These are phyloP conservation scores for Bombus breviceps DNA, from an alignment of 1,140 invertebrate species.

Conservation along the genomic window DNA sequence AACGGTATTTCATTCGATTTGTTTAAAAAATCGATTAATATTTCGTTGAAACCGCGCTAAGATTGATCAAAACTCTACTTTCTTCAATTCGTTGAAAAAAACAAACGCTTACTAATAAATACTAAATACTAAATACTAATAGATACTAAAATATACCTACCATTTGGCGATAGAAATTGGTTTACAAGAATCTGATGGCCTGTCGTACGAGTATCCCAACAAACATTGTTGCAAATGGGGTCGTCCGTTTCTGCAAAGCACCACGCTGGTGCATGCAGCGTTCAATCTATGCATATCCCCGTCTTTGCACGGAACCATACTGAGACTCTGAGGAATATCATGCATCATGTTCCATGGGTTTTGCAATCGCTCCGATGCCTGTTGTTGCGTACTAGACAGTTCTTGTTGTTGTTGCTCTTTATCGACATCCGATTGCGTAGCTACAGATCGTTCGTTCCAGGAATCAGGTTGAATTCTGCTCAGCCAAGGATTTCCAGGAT, in stretches of 20 bases:
- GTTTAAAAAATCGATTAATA: neutral
- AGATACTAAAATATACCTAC: slow-evolving; percentile 51
- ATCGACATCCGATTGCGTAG: slow-evolving; percentile 44
- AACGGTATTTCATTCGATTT: no score
- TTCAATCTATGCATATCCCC: slow-evolving; percentile 73
- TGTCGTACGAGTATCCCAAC: slow-evolving; percentile 72
- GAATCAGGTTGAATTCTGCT: slow-evolving; percentile 26
- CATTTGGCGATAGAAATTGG: slow-evolving; percentile 74
- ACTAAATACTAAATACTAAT: no score
- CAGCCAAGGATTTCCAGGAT: slow-evolving; percentile 48
- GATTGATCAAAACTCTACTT: neutral
- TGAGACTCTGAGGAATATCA: slow-evolving; percentile 65
- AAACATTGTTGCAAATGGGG: slow-evolving; percentile 74
- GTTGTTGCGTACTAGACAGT: neutral
- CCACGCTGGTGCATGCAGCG: slow-evolving; percentile 73
- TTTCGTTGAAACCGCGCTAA: neutral
- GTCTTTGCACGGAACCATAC: slow-evolving; percentile 65
- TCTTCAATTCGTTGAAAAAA: neutral
- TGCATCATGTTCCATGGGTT: slow-evolving; percentile 69
- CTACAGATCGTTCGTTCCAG: slow-evolving; percentile 53
- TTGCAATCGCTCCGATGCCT: neutral
- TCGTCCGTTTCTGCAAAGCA: slow-evolving; percentile 71
- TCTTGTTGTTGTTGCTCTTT: neutral
- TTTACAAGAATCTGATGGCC: slow-evolving; percentile 70
- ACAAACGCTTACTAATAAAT: neutral